Evolutionary conservation across 2,888 invertebrate species (phyloP), one percentile per base, ranked within the genome.

Genomic region (Pterostichus niger): DNA sequence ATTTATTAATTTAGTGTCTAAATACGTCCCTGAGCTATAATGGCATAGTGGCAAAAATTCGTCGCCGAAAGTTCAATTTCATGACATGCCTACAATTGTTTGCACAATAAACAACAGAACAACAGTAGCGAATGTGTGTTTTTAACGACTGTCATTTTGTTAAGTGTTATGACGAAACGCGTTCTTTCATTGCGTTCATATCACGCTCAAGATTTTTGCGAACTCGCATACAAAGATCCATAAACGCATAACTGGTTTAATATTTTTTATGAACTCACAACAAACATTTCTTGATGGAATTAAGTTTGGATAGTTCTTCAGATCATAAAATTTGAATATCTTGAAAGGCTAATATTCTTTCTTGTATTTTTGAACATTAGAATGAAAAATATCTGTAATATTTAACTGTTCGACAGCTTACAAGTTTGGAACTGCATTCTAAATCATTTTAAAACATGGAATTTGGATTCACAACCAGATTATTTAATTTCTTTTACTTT

Each of bases 101-200:
- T 11, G 24, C 52, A 15, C 75, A 40, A 31, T 52, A 40, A 49
- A 75, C 75, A 75, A 49, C 71, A 71, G n/a, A 75, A 75, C 75
- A 75, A 49, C 71, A 71, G 31, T 49, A 59, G 33, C 64, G 13
- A 64, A 75, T 77, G 77, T 77, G 77, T 77, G 77, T 77, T 56
- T 71, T 77, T 77, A 77, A 77, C 56, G 77, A 56, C 77, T 56
- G 56, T 56, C 77, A 77, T 77, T 77, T 56, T 56, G 54, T 77
- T 77, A 77, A 77, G 77, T 77, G 77, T 77, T 77, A 77, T 56
- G 52, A 44, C 77, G 77, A 75, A 75, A 75, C 52, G 52, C 75
- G 75, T 75, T 75, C 75, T 75, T 71, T 75, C 75, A 75, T 75
- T 75, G 31, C 52, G 31, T 75, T 75, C 75, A 75, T 75, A 75